A percentile compares a stretch with the other conserved stretches of the same genome.
These are phyloP conservation scores for Calephelis perditalis DNA, from an alignment of 2,888 invertebrate species.

Conservation along the genomic window DNA sequence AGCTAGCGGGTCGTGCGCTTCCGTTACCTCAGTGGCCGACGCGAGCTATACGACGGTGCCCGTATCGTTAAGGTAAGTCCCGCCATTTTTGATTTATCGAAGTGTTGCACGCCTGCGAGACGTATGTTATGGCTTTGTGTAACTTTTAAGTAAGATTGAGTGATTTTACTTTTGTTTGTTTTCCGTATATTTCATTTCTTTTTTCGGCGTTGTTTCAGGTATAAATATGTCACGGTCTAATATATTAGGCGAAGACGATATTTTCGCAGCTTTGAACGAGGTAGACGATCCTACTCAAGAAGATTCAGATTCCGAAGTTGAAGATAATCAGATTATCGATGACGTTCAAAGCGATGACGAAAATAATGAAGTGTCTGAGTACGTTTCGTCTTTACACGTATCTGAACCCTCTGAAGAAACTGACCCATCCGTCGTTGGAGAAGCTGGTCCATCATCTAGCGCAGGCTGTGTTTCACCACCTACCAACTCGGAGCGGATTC, in stretches of 20 bases:
- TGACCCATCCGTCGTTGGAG: background rate
- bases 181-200: slow-evolving; percentile 7
- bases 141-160: slow-evolving; percentile 17
- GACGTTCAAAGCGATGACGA: no score
- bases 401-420: background rate
- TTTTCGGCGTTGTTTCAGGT: slow-evolving; percentile 20
- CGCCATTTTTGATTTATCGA: slow-evolving; percentile 17
- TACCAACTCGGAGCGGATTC: slow-evolving; percentile 1
- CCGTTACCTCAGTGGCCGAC: slow-evolving; percentile 9
- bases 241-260: background rate
- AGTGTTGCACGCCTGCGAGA: slow-evolving; percentile 19
- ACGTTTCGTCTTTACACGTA: no score
- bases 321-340: no score
- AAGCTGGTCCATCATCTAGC: slow-evolving; percentile 3
- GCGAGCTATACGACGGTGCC: slow-evolving; percentile 12
- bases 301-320: no score
- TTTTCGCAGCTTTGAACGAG: slow-evolving; percentile 1
- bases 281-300: no score
- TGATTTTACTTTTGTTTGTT: slow-evolving; percentile 21
- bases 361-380: no score
- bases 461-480: slow-evolving; percentile 3
- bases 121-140: slow-evolving; percentile 21
- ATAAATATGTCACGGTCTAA: slow-evolving; percentile 40
- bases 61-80: slow-evolving; percentile 15
- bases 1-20: slow-evolving; percentile 13